Conservation (phyloP, 53 echinoderm and acorn worm genomes). For the Paracentrotus lividus region DNA sequence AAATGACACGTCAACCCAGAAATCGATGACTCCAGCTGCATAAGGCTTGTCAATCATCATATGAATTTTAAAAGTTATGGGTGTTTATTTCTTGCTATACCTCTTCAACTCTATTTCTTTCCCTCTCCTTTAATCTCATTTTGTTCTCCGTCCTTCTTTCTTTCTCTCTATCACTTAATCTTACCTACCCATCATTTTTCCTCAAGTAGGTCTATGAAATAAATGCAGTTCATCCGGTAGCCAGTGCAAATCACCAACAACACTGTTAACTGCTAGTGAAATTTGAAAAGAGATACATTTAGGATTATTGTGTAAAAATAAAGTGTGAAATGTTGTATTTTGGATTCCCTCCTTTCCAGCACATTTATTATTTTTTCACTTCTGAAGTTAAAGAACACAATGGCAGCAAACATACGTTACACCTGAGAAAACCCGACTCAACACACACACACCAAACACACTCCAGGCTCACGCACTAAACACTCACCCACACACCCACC, state of each 20-base stretch:
- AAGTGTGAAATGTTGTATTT: no score
- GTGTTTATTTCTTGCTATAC: neutral
- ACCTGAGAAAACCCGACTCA: neutral
- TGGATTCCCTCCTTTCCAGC: no score
- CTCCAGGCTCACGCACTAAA: no score
- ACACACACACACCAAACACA: neutral
- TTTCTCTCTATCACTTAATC: neutral
- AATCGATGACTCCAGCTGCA: slow-evolving; percentile 45
- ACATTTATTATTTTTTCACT: no score
- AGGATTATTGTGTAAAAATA: no score
- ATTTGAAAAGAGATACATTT: no score
- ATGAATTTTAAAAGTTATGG: neutral
- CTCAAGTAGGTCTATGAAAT: no score
- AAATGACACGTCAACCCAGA: slow-evolving; percentile 57
- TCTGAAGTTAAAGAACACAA: no score
- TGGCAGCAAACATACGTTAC: no score
- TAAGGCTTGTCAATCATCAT: slow-evolving; percentile 16
- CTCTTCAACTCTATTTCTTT: neutral
- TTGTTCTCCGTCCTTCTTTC: neutral
- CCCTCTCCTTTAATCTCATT: neutral
- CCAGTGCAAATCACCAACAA: no score
- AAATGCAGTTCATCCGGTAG: no score
- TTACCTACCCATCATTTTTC: neutral
- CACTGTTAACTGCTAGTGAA: no score
- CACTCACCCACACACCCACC: neutral